Conservation (phyloP, 92 coral and sea anemone genomes). For the Pocillopora meandrina region DNA sequence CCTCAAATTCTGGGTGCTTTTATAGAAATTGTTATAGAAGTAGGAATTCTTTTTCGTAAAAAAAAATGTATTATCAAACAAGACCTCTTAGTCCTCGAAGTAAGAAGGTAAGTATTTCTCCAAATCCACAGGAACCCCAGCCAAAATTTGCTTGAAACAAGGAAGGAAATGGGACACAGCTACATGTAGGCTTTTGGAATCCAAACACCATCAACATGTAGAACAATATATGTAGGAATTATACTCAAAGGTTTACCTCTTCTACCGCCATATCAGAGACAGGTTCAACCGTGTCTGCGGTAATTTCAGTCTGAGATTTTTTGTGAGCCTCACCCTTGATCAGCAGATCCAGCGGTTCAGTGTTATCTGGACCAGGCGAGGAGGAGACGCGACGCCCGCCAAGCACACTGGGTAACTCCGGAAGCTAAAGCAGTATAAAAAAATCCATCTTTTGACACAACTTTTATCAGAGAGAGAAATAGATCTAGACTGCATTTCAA, state of each 20-base stretch:
- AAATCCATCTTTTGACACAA: neutral
- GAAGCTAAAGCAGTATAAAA: conserved; percentile 49
- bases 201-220: no score
- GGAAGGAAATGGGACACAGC: no score
- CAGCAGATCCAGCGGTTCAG: conserved; percentile 63
- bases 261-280: neutral
- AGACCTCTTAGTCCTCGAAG: no score
- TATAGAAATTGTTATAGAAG: no score
- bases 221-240: neutral
- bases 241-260: conserved; percentile 13
- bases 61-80: no score
- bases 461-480: no score
- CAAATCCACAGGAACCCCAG: no score
- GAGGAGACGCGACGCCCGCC: conserved; percentile 69
- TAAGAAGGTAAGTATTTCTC: no score
- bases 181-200: no score
- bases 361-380: conserved; percentile 35
- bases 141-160: no score
- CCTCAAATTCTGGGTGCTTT: no score
- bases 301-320: conserved; percentile 12
- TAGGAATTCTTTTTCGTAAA: no score
- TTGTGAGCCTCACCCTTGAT: conserved; percentile 67
- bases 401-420: conserved; percentile 69
- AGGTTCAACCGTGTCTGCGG: conserved; percentile 3
- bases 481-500: neutral